phyloP scores from a whole-genome alignment of 1,140 invertebrate species.

The Pectinophora gossypiella region DNA sequence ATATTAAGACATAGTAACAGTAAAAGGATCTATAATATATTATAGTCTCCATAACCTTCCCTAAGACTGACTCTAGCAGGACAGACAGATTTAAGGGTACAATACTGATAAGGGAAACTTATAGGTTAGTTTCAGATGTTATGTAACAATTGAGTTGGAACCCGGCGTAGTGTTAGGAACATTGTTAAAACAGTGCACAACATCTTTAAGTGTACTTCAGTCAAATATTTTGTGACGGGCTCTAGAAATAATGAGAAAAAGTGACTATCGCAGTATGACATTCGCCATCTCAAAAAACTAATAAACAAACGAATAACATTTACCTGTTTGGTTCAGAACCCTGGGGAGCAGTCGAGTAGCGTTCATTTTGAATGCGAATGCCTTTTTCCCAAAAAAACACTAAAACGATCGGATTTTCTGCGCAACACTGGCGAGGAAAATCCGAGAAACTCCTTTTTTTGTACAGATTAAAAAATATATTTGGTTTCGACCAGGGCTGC shows the following conservation, averaged over 20 bases:
- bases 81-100: not conserved
- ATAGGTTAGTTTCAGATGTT: not conserved
- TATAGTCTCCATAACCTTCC: too few species aligned
- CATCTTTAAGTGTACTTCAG: too few species aligned
- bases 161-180: too few species aligned
- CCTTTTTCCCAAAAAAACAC: not conserved
- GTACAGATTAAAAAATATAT: too few species aligned
- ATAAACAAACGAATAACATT: not conserved
- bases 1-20: too few species aligned
- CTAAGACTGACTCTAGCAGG: too few species aligned
- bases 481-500: too few species aligned
- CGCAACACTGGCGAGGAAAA: not conserved
- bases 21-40: too few species aligned
- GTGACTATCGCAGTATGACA: not conserved
- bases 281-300: not conserved
- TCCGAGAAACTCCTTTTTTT: not conserved
- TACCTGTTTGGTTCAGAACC: not conserved
- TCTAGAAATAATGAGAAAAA: not conserved
- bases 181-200: too few species aligned
- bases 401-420: not conserved
- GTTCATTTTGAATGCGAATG: not conserved
- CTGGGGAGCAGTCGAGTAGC: not conserved
- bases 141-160: not conserved
- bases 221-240: too few species aligned
- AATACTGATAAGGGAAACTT: not conserved